Evolutionary conservation across 2,888 invertebrate genomes (phyloP).

Genomic region (Mythimna pallens): DNA sequence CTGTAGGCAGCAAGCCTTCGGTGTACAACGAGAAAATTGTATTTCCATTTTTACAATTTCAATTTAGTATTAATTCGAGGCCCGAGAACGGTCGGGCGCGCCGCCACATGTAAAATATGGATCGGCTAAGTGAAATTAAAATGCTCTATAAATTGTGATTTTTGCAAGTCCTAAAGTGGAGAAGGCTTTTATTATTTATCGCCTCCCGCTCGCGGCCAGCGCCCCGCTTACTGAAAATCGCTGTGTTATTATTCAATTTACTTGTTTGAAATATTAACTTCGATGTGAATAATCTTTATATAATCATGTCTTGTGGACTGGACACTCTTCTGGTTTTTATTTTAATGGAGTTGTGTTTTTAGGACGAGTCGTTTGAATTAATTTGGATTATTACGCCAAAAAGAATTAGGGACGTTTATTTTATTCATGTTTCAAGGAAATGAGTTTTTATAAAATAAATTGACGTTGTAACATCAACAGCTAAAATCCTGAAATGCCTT

Average conservation of each 20-base stretch:
- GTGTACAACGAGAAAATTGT: slow-evolving; percentile 88
- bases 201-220: slow-evolving; percentile 84
- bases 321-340: slow-evolving; percentile 53
- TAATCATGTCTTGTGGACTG: slow-evolving; percentile 65
- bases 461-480: slow-evolving; percentile 21
- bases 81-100: slow-evolving; percentile 86
- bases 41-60: slow-evolving; percentile 91
- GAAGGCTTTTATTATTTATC: slow-evolving; percentile 91
- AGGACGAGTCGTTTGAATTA: slow-evolving; percentile 32
- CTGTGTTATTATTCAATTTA: slow-evolving; percentile 89
- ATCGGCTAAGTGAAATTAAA: slow-evolving; percentile 91
- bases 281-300: slow-evolving; percentile 74
- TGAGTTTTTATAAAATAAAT: slow-evolving; percentile 8
- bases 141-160: slow-evolving; percentile 91
- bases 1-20: slow-evolving; percentile 79
- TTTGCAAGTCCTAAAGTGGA: slow-evolving; percentile 91
- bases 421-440: slow-evolving; percentile 28
- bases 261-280: slow-evolving; percentile 86
- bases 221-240: slow-evolving; percentile 86
- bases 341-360: slow-evolving; percentile 39
- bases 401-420: slow-evolving; percentile 38
- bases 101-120: slow-evolving; percentile 91
- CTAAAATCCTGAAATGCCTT: slow-evolving; percentile 7
- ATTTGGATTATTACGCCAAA: slow-evolving; percentile 35
- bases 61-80: slow-evolving; percentile 91